Evolutionary conservation across 2,797 vertebrate genomes (phyloP), one percentile per base, ranked within the genome.

Genomic region (Spinus olivaceus): DNA sequence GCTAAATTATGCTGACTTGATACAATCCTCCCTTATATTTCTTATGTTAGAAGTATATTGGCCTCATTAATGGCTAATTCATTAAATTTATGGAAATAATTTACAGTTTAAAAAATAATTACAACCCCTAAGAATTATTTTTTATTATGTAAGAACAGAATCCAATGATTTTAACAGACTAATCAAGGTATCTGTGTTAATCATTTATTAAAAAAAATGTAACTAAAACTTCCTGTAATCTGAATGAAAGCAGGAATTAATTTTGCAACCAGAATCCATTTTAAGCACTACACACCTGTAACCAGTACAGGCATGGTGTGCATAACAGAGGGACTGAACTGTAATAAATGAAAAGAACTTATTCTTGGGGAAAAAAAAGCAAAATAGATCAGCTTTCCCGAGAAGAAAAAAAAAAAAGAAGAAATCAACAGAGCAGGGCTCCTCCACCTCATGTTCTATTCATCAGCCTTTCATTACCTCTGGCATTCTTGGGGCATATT

Each of bases 401-500:
- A 39, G 15, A 42, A 37, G 21, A 16, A 8, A 28, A 16, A 51
- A 37, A 35, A 22, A 8, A 32, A 32, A 33, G 3, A 39, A 86
- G 17, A 67, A 51, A 59, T 28, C 4, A 2, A 41, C 3, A 6
- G 22, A 70, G 24, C 37, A 63, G 33, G 4, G 12, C 44, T 90
- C 49, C 39, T 92, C 47, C 23, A 83, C 65, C 74, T 96, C 92
- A 83, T 93, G 79, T 91, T 92, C 83, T 90, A 90, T 95, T 95
- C 94, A 96, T 93, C 92, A 95, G 49, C 60, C 21, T 90, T 90
- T 93, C 76, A 94, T 90, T 92, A 95, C 86, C 81, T 72, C 49
- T 89, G 57, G 90, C 85, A 83, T 95, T 94, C 91, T 92, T 72
- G 42, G 72, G 59, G 78, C 81, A 64, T 81, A 91, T 92, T 94